Percentiles rank a stretch among this genome's conserved stretches.
phyloP scores from a whole-genome alignment of 2,113 vertebrate genomes.

The Chrysochloris asiatica region DNA sequence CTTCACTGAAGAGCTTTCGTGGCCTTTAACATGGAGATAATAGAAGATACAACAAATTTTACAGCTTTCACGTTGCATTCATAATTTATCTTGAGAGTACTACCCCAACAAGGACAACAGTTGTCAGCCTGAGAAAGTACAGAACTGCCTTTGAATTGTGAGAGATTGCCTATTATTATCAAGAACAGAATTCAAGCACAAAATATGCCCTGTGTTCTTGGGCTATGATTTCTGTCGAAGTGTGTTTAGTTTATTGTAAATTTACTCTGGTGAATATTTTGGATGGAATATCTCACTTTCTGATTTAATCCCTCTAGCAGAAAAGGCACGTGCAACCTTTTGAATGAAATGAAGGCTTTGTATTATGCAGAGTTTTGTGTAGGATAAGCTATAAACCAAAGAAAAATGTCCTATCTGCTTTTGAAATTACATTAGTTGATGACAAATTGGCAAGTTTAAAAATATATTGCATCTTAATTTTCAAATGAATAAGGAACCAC shows the following conservation, averaged over 20 bases:
- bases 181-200: constrained; percentile 85
- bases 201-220: constrained; percentile 77
- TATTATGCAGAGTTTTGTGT: constrained; percentile 24
- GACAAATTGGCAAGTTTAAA: constrained; percentile 53
- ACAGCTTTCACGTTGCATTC: constrained; percentile 99
- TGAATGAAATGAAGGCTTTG: constrained; percentile 65
- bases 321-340: constrained; percentile 46
- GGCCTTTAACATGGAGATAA: constrained; percentile 99
- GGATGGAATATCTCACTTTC: constrained; percentile 3
- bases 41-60: constrained; percentile 99
- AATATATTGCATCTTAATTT: constrained; percentile 52
- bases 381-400: constrained; percentile 62
- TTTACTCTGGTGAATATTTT: constrained; percentile 66
- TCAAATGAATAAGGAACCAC: constrained; percentile 44
- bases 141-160: constrained; percentile 87
- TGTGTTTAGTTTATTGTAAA: constrained; percentile 76
- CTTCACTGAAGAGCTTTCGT: constrained; percentile 99
- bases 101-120: constrained; percentile 94
- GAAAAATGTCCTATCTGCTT: constrained; percentile 57
- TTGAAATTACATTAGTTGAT: constrained; percentile 57
- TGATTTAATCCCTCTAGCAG: constrained; percentile 70
- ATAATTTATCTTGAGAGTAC: constrained; percentile 99
- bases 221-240: constrained; percentile 77
- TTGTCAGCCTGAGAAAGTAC: constrained; percentile 89
- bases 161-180: constrained; percentile 87